Percentiles rank a stretch among this genome's conserved stretches.
Evolutionary conservation across 2,888 invertebrate genomes (phyloP).

Genomic region (Nephrocerus scutellatus): DNA sequence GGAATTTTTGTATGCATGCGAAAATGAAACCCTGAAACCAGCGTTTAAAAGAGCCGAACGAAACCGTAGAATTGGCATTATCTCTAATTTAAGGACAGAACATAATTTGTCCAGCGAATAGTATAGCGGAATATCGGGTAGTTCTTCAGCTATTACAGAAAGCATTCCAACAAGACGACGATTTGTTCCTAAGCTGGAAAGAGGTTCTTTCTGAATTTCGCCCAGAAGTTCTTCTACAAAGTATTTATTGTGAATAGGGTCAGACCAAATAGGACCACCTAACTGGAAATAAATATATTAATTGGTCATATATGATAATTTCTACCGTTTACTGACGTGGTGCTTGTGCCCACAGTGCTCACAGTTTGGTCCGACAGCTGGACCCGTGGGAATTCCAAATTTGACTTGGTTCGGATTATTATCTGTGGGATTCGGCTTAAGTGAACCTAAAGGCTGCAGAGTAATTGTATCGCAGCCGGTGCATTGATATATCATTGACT

Average conservation of each 20-base stretch:
- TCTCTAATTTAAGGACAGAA: conserved; percentile 62
- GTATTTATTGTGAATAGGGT: conserved; percentile 67
- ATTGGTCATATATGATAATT: too few relatives aligned
- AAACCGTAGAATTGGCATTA: conserved; percentile 59
- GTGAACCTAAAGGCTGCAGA: conserved; percentile 67
- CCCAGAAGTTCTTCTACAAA: conserved; percentile 67
- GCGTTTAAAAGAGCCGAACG: conserved; percentile 87
- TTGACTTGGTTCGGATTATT: conserved; percentile 56
- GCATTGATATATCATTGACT: conserved; percentile 84
- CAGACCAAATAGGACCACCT: conserved; percentile 94
- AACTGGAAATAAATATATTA: conserved; percentile 50
- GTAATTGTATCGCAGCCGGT: conserved; percentile 77
- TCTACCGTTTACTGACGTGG: conserved; percentile 53
- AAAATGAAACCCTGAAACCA: conserved; percentile 84
- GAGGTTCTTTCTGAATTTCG: conserved; percentile 46
- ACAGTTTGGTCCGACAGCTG: conserved; percentile 61
- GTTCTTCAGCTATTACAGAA: conserved; percentile 73
- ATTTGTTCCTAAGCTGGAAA: conserved; percentile 57
- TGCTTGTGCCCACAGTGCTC: conserved; percentile 68
- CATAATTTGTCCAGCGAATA: conserved; percentile 75
- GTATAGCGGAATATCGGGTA: conserved; percentile 78
- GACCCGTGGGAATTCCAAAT: conserved; percentile 62
- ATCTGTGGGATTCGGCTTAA: conserved; percentile 54
- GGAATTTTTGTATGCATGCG: conserved; percentile 81
- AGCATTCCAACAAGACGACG: conserved; percentile 75